Percentiles rank a stretch among this genome's conserved stretches.
These are phyloP conservation scores for human DNA, from an alignment of 2,113 vertebrate species.

Conservation along the genomic window DNA sequence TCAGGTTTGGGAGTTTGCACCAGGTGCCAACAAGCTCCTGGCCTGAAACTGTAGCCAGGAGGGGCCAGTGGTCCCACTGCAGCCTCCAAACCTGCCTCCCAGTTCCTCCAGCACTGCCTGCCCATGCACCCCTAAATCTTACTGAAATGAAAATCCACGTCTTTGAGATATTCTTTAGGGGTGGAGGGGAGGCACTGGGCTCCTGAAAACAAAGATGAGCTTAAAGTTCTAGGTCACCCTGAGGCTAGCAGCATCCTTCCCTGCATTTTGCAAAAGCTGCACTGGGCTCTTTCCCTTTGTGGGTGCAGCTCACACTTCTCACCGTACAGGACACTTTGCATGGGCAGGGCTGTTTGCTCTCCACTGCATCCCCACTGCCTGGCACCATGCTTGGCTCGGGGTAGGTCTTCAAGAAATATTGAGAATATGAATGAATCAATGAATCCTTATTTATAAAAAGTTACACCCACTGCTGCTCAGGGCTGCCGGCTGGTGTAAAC, in stretches of 20 bases:
- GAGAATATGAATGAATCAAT: not conserved
- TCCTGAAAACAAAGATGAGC: not conserved
- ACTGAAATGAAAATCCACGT: not conserved
- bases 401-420: not conserved
- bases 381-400: not conserved
- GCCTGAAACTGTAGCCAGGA: not conserved
- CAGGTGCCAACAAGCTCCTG: not conserved
- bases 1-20: no score
- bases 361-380: not conserved
- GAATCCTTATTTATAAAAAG: not conserved
- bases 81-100: not conserved
- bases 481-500: not conserved
- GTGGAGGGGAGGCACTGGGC: not conserved
- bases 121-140: not conserved
- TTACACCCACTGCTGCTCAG: not conserved
- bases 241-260: not conserved
- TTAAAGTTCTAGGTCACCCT: not conserved
- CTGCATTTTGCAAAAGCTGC: accelerated
- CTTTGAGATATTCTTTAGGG: not conserved
- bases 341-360: not conserved
- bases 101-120: not conserved
- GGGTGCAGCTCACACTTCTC: not conserved
- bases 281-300: not conserved
- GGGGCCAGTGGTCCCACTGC: not conserved
- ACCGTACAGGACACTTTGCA: not conserved